Base-by-base conservation (phyloP, 2,797 vertebrate species). In the Coranthus polyacanthus region DNA sequence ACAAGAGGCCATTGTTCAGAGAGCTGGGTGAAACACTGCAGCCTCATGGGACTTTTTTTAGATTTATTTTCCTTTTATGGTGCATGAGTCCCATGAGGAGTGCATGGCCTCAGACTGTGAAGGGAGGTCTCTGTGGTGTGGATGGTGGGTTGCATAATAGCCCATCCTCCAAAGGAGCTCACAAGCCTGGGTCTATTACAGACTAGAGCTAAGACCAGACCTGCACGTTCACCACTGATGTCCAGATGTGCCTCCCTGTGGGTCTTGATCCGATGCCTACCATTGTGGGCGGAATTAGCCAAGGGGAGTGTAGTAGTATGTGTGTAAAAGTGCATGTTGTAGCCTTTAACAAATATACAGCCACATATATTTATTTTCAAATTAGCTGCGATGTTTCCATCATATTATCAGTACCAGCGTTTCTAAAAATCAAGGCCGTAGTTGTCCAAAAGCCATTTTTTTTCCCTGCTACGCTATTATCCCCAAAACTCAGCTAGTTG, bases 161-260 rank as follows among this genome's bases (percentile, higher is more conserved):
- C 68, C 55, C 56, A 13, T 17, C 63, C 80, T 78, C 46, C 61
- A 47, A 39, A 38, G 45, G 63, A 65, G 72, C 73, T 62, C 57
- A 62, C 67, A 60, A 38, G 79, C 22, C 60, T 72, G 57, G 20
- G 5, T 61, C 53, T 43, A 66, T 76, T 73, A 78, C 55, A 79
- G 80, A 68, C 69, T 1, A 44, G 43, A 57, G 37, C 34, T 41
- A 44, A 45, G 60, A 81, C 47, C 46, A 72, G 68, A 72, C 55
- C 50, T 8, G 4, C 49, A 59, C 49, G 65, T 60, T 38, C 65
- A 78, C 59, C 66, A 32, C 77, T 29, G 38, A 73, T 46, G 65
- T 75, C 85, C 89, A 90, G 82, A 90, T 89, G 85, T 83, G 66
- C 63, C 46, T 68, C 61, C 45, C 62, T 22, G 43, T 61, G 56